phyloP scores from a whole-genome alignment of 1,140 invertebrate genomes.

The Pogonognathellus flavescens region DNA sequence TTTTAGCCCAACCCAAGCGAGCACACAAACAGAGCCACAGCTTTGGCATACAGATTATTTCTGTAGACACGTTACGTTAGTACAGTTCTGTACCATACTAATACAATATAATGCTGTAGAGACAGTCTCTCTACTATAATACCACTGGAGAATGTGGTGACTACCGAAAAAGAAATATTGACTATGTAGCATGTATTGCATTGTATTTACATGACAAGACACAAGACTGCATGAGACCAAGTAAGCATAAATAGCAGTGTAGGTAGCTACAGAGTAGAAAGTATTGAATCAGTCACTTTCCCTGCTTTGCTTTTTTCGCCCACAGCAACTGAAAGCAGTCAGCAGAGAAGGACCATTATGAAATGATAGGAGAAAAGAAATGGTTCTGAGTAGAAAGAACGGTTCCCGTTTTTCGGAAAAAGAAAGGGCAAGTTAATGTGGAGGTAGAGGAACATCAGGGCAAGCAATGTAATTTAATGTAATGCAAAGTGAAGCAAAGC shows the following conservation, averaged over 20 bases:
- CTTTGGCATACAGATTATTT: background rate
- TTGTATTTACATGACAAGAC: conserved; percentile 8
- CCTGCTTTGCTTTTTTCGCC: conserved; percentile 28
- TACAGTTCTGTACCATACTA: background rate
- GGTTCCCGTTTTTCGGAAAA: conserved; percentile 11
- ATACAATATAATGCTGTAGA: background rate
- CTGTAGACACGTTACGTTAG: background rate
- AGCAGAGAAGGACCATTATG: conserved; percentile 1
- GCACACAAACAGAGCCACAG: background rate
- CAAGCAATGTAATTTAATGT: conserved; percentile 45
- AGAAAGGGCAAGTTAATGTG: background rate
- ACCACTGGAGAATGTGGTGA: background rate
- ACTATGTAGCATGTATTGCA: background rate
- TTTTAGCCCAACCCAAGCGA: background rate
- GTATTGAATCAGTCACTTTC: conserved; percentile 6
- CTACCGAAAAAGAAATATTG: background rate
- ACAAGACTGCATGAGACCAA: conserved; percentile 3
- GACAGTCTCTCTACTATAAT: background rate
- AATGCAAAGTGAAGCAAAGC: conserved; percentile 48
- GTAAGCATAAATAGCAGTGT: background rate
- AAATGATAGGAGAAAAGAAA: conserved; percentile 3
- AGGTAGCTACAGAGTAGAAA: background rate
- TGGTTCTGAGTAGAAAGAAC: background rate
- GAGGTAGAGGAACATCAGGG: conserved; percentile 16
- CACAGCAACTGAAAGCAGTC: background rate